Base-by-base conservation (phyloP, 35 echinoderm and acorn worm species). In the Apostichopus parvimensis region DNA sequence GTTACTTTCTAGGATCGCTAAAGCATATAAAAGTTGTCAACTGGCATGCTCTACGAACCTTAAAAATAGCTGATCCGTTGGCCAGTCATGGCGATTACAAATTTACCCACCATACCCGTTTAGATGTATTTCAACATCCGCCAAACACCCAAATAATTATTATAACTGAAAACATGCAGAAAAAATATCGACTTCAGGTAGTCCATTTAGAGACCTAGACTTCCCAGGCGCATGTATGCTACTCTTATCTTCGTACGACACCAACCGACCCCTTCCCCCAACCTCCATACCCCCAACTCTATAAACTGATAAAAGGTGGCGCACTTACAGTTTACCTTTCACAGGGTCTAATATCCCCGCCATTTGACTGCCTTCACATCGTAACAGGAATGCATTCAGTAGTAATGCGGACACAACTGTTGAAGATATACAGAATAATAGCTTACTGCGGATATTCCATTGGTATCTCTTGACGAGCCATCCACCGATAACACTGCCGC, bases 391-490 rank as follows among this genome's bases (percentile, higher is more conserved):
- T 10, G 53, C 4, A 9, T 15, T 8, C 7, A 78, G 45, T 18
- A 77, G 18, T 15, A 77, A 28, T 1, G 68, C 22, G 4, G 28
- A 8, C 1, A 45, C 10, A 7, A 78, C 21, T 11, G 70, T 21
- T 8, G 17, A 23, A 7, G 71, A 18, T 8, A 87, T 87, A 28
- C 56, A 92, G 20, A 86, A 86, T 60, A 57, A 76, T 6, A 92
- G 15, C 26, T 76, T 77, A 22, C 28, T 6, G 17, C 60, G 59
- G 22, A 92, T 79, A 53, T 84, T 73, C 79, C 77, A 73, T 52
- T 60, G 14, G 56, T 77, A 92, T 68, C 66, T 92, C 82, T 87
- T 92, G 17, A 92, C 81, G 2, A 92, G 54, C 91, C 81, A 92
- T 92, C 91, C 91, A 8, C 91, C 91, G 1, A 58, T 52, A 18